Conservation (phyloP, 2,113 vertebrate genomes). For the Peromyscus leucopus region DNA sequence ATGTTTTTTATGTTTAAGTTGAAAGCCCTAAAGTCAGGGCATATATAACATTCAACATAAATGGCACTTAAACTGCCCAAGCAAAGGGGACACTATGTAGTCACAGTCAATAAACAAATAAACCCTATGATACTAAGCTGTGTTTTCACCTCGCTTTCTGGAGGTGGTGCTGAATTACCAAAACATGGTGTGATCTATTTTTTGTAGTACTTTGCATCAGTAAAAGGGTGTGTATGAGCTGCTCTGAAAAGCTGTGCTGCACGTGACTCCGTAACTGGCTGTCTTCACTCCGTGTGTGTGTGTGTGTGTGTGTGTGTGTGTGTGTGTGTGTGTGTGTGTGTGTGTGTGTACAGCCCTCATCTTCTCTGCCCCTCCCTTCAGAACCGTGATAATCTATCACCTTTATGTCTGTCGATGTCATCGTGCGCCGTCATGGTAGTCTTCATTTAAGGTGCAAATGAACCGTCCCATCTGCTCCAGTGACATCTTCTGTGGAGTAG, state of each 20-base stretch:
- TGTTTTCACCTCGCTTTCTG: constrained; percentile 59
- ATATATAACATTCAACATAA: constrained; percentile 63
- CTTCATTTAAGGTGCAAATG: constrained; percentile 62
- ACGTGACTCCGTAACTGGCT: constrained; percentile 58
- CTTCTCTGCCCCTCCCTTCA: constrained; percentile 70
- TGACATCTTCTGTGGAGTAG: neutral
- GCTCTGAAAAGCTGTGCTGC: constrained; percentile 56
- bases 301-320: no score
- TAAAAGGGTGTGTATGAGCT: constrained; percentile 52
- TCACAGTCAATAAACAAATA: constrained; percentile 58
- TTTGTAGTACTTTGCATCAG: constrained; percentile 56
- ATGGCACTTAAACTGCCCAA: constrained; percentile 65
- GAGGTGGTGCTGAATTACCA: constrained; percentile 50
- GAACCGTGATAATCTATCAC: constrained; percentile 62
- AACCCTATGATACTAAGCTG: constrained; percentile 36
- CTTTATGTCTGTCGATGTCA: constrained; percentile 9
- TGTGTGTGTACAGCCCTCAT: constrained; percentile 56
- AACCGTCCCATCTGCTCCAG: neutral
- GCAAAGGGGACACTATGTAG: constrained; percentile 43
- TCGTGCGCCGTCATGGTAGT: neutral
- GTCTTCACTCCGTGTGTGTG: constrained; percentile 64
- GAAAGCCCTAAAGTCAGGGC: constrained; percentile 20
- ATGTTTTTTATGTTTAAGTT: constrained; percentile 62
- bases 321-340: no score
- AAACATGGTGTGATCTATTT: constrained; percentile 55